These are phyloP conservation scores for Capreolus pygargus DNA, from an alignment of 2,113 vertebrate genomes.

Conservation along the genomic window DNA sequence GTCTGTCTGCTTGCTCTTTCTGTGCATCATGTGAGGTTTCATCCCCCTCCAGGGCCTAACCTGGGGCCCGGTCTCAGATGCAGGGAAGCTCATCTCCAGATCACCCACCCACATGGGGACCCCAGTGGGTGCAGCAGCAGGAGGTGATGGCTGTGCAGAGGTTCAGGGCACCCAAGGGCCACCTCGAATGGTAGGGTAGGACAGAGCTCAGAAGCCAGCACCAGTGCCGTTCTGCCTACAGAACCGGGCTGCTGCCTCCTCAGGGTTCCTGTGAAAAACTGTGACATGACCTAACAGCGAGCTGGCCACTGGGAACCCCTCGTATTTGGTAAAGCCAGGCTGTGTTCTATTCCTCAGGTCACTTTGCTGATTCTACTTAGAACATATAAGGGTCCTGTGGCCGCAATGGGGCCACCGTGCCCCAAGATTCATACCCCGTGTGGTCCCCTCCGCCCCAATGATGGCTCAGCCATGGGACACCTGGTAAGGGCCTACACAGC, in stretches of 20 bases:
- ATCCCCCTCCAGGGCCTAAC: background rate
- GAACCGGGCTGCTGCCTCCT: background rate
- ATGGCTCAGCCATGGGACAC: background rate
- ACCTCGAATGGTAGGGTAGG: background rate
- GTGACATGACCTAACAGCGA: background rate
- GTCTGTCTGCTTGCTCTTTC: background rate
- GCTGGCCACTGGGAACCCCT: background rate
- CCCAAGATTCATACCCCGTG: background rate
- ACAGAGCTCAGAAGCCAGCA: background rate
- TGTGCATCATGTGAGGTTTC: no score
- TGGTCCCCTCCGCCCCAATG: background rate
- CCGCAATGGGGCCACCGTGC: rapidly evolving
- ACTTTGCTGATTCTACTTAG: background rate
- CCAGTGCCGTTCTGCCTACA: background rate
- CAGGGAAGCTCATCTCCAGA: background rate
- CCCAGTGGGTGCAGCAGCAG: background rate
- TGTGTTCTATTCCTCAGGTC: background rate
- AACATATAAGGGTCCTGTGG: background rate
- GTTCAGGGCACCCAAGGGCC: background rate
- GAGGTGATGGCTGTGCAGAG: background rate
- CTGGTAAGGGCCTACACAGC: no score
- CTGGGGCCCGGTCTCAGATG: background rate
- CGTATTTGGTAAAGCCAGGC: background rate
- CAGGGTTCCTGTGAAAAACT: background rate
- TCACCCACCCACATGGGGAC: background rate